Evolutionary conservation across 2,888 invertebrate species (phyloP), one percentile per base, ranked within the genome.

Genomic region (Drosophila sordidapex): DNA sequence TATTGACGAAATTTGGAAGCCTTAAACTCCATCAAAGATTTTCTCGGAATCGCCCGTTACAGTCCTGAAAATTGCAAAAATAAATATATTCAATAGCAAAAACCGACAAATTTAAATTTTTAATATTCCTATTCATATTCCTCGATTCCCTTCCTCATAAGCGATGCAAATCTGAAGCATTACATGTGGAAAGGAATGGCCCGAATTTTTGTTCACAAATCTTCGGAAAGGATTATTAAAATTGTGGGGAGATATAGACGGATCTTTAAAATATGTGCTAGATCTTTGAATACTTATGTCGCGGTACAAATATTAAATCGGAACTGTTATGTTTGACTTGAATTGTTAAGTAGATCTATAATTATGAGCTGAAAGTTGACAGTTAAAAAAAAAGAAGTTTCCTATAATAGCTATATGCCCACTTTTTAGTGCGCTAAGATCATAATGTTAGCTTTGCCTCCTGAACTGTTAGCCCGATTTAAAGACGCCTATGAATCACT

Each of bases 401-500:
- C 1, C 0, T n/a, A 11, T 43, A 0, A n/a, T 2, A 2, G 5
- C n/a, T 6, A 11, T n/a, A 43, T 43, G n/a, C 43, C 21, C 2
- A 21, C 21, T 43, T 40, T 10, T n/a, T 8, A 1, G 0, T 38
- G 18, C 18, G 8, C 18, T 35, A 35, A 35, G 35, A 13, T 13
- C 11, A 35, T 35, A 4, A 11, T 35, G 33, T 35, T 35, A 35
- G 2, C 4, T 13, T 35, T 13, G 35, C 4, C 13, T 35, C 35
- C 35, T 35, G 35, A 35, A 13, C 4, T n/a, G 1, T 40, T n/a
- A n/a, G 40, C n/a, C 10, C 10, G 1, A n/a, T n/a, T n/a, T 0
- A 10, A n/a, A 2, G 4, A n/a, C 3, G 8, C 0, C 8, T 38
- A 1, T n/a, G 8, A n/a, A n/a, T n/a, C n/a, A 4, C 2, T 10